Base-by-base conservation (phyloP, 92 coral and sea anemone species). In the Pocillopora grandis region DNA sequence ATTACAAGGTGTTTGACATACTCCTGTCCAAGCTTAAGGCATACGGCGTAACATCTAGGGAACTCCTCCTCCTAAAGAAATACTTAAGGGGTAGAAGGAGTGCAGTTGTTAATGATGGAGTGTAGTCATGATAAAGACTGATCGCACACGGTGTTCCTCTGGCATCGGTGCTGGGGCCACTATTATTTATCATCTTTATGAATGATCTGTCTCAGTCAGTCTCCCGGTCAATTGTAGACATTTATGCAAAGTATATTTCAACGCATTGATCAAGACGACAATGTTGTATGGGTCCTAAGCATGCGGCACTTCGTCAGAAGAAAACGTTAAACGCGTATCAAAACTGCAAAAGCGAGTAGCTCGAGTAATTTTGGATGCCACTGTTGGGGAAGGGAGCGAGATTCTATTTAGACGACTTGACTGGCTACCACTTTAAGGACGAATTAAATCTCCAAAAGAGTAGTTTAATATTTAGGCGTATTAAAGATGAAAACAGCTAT, bases 171-270 rank as follows among this genome's bases (percentile, higher is more conserved):
- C 49, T 42, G 49, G 49, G 49, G 49, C 4, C 49, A 42, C 7
- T 42, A 2, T 42, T 42, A 42, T 42, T 42, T 6, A 42, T 42
- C 7, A 42, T 42, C 49, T 42, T 42, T 42, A 6, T 42, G 7
- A 80, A 62, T 49, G 86, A 82, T 71, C 79, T 70, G 2, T 80
- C 86, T 1, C 19, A 82, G 37, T 72, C 78, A 56, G 69, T 71
- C 58, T 17, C 36, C 62, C 37, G 58, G 19, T 82, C 86, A 49
- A 15, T 80, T 21, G 80, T 72, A 20, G 81, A 79, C 72, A 86
- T 86, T 49, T 86, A 79, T 67, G 85, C 85, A 71, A 60, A 12
- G 4, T 60, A 12, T 60, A 60, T 60, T 60, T 60, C 1, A 1
- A 12, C 13, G 63, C 18, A 12, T 17, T 60, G 13, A 60, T 60